These are phyloP conservation scores for Zosterops lateralis DNA, from an alignment of 2,113 vertebrate species.

Conservation along the genomic window DNA sequence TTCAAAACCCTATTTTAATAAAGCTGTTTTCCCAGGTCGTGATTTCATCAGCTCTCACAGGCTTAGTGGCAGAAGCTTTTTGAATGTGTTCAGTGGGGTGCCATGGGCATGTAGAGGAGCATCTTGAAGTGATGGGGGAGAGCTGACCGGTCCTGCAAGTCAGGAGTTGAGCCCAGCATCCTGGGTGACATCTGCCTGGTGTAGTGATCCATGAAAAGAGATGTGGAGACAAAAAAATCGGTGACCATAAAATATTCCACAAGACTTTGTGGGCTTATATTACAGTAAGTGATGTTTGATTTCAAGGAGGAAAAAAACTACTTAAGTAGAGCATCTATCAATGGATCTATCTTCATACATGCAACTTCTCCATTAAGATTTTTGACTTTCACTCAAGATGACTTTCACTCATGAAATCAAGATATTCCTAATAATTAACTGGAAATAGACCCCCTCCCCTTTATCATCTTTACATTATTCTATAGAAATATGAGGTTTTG, in stretches of 20 bases:
- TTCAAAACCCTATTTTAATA: constrained; percentile 3
- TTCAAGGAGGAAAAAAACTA: background rate
- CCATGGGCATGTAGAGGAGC: background rate
- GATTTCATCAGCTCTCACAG: background rate
- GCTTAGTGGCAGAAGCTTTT: background rate
- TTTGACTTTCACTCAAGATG: background rate
- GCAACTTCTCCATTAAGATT: background rate
- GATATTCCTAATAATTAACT: background rate
- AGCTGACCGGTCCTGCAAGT: background rate
- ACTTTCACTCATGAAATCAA: background rate
- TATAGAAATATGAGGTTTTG: background rate
- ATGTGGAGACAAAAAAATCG: background rate
- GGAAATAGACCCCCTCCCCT: background rate
- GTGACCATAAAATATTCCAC: background rate
- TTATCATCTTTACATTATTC: background rate
- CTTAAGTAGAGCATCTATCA: background rate
- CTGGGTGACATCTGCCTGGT: background rate
- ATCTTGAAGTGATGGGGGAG: background rate
- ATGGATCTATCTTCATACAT: background rate
- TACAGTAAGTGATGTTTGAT: background rate
- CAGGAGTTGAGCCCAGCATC: background rate
- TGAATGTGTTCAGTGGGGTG: background rate
- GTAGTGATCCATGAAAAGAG: background rate
- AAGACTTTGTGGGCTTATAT: background rate
- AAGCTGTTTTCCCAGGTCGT: background rate